phyloP scores from a whole-genome alignment of 92 coral and sea anemone genomes.

The Isaurus tuberculatus region DNA sequence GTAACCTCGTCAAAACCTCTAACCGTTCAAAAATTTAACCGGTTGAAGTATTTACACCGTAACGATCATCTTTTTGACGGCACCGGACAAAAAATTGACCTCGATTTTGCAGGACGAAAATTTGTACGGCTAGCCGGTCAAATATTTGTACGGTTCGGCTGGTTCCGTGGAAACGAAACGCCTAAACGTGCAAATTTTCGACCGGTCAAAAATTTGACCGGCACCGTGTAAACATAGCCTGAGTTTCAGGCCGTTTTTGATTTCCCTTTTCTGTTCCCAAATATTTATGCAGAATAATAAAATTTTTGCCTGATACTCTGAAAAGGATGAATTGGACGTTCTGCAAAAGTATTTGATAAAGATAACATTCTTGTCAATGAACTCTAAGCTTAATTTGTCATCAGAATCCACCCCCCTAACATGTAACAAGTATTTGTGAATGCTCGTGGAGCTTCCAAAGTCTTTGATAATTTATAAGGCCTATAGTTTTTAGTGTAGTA shows the following conservation, averaged over 20 bases:
- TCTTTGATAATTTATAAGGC: conserved; percentile 5
- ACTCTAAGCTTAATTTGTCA: conserved; percentile 1
- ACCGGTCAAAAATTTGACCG: too few species aligned
- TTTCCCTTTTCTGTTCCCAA: not conserved
- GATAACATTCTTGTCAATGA: not conserved
- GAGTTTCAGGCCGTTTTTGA: not conserved
- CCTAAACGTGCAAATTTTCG: too few species aligned
- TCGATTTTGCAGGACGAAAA: too few species aligned
- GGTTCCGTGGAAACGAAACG: too few species aligned
- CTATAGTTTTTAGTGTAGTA: not conserved
- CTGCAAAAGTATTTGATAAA: conserved; percentile 1
- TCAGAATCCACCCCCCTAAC: not conserved
- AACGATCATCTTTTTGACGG: too few species aligned
- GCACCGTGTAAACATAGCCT: not conserved
- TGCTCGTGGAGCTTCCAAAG: conserved; percentile 6
- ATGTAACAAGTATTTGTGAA: conserved; percentile 1
- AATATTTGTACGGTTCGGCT: too few species aligned
- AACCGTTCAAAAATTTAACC: too few species aligned
- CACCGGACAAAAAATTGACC: too few species aligned
- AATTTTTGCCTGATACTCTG: not conserved
- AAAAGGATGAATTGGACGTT: not conserved
- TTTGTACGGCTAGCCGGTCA: too few species aligned
- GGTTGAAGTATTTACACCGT: too few species aligned
- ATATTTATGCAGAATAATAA: not conserved
- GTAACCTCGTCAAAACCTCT: too few species aligned